A percentile compares a stretch with the other conserved stretches of the same genome.
Conservation (phyloP, 37 sponge, comb jelly and placozoan genomes). For the Chondrilla cf. caribensis region DNA sequence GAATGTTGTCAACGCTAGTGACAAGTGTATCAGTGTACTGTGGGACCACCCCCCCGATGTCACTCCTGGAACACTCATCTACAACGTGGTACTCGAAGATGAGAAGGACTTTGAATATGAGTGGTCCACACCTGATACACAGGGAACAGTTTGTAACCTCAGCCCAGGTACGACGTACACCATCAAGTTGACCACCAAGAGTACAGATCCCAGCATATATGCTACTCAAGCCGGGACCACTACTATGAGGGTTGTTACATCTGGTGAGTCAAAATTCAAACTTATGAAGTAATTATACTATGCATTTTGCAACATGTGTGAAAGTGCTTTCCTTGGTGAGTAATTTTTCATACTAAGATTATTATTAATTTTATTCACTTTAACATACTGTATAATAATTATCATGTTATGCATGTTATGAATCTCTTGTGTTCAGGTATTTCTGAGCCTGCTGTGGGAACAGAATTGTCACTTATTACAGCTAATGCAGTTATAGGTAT, state of each 20-base stretch:
- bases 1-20: neutral
- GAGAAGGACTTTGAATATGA: neutral
- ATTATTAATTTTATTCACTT: too few species aligned
- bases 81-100: neutral
- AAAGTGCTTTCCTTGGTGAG: too few species aligned
- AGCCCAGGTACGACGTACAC: neutral
- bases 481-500: too few species aligned
- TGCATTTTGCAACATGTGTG: too few species aligned
- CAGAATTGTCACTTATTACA: too few species aligned
- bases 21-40: neutral
- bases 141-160: neutral
- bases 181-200: neutral
- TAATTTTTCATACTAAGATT: too few species aligned
- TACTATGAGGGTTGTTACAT: neutral
- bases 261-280: neutral
- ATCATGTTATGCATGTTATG: too few species aligned
- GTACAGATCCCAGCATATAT: neutral
- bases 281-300: too few species aligned
- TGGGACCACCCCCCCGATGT: conserved; percentile 13
- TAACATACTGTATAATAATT: too few species aligned
- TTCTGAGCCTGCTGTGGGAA: too few species aligned
- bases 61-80: neutral
- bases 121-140: neutral
- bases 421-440: too few species aligned
- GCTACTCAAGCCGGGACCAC: neutral